Evolutionary conservation across 2,113 vertebrate species (phyloP).

Genomic region (Prinia subflava): DNA sequence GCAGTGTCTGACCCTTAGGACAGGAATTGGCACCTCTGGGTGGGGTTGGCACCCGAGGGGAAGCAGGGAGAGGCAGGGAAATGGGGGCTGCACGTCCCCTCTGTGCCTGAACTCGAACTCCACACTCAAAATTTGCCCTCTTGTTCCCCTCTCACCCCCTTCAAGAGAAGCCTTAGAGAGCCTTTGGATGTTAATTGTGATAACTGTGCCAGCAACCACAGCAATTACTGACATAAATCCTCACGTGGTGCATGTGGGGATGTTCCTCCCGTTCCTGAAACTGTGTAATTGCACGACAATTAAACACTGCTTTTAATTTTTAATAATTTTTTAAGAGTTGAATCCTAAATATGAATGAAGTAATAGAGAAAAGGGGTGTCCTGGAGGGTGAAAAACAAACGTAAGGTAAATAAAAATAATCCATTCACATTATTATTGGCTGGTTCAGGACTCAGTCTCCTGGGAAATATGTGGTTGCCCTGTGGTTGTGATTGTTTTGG

Average conservation of each 20-base stretch:
- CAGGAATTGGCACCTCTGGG: background rate
- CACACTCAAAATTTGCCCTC: background rate
- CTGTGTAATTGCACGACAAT: background rate
- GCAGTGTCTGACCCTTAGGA: background rate
- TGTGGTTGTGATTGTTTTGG: background rate
- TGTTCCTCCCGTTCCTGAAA: background rate
- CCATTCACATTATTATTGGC: background rate
- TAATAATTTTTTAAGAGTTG: background rate
- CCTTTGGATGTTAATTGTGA: background rate
- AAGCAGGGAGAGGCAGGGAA: background rate
- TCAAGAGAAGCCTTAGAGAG: background rate
- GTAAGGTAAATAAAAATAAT: background rate
- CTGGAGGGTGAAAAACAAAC: background rate
- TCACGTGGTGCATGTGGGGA: accelerated
- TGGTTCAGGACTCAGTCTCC: background rate
- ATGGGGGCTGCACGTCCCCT: background rate
- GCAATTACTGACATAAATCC: background rate
- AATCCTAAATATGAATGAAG: background rate
- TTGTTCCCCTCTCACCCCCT: background rate
- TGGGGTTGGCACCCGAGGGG: background rate
- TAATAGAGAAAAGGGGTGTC: background rate
- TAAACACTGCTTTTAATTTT: background rate
- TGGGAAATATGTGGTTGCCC: background rate
- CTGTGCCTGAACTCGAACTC: background rate
- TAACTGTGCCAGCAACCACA: background rate